Evolutionary conservation across 2,797 vertebrate species (phyloP).

Genomic region (Sebastes itinus): DNA sequence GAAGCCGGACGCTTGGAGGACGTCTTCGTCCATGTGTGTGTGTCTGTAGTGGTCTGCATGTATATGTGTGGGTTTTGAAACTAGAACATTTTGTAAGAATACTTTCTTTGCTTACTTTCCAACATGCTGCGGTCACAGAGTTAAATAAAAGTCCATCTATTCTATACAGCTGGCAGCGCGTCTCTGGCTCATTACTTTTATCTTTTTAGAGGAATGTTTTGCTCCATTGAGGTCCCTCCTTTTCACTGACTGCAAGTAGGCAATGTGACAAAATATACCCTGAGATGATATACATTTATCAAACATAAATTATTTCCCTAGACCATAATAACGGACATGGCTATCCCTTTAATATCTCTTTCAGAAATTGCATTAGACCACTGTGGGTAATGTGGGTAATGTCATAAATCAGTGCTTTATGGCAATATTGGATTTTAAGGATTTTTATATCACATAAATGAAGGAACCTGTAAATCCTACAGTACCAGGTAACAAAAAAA

Average conservation of each 20-base stretch:
- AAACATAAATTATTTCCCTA: neutral
- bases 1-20: neutral
- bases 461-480: neutral
- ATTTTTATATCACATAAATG: too few relatives aligned
- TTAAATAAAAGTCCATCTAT: neutral
- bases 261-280: neutral
- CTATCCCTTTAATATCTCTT: neutral
- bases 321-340: neutral
- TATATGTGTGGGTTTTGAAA: neutral
- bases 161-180: neutral
- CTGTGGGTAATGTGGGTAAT: neutral
- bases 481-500: neutral
- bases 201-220: neutral
- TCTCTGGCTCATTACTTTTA: neutral
- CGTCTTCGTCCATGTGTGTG: neutral
- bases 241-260: neutral
- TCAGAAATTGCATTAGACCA: neutral
- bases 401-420: too few relatives aligned
- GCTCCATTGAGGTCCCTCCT: neutral
- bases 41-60: neutral
- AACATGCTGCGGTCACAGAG: neutral
- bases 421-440: too few relatives aligned
- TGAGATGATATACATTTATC: neutral
- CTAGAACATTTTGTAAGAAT: neutral
- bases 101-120: neutral